These are phyloP conservation scores for Champsocephalus esox DNA, from an alignment of 2,797 vertebrate species.

Conservation along the genomic window DNA sequence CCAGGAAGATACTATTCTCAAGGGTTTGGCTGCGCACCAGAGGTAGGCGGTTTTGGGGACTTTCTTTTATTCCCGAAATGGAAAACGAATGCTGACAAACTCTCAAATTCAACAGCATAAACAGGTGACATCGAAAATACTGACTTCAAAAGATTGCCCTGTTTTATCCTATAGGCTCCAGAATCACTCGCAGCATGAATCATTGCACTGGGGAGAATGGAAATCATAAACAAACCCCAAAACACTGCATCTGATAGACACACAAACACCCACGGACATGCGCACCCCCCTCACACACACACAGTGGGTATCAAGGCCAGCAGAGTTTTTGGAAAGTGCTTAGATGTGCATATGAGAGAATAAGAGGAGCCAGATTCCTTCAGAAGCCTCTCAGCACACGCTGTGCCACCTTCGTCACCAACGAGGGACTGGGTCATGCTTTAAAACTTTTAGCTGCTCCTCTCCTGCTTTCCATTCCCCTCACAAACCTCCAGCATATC, in stretches of 20 bases:
- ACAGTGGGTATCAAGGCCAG: constrained; percentile 33
- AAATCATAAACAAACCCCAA: constrained; percentile 64
- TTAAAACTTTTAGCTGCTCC: constrained; percentile 68
- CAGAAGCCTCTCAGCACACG: constrained; percentile 58
- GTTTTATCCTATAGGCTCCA: constrained; percentile 60
- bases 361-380: constrained; percentile 66
- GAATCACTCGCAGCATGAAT: constrained; percentile 61
- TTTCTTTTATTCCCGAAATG: constrained; percentile 40
- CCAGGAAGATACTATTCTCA: constrained; percentile 23
- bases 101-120: constrained; percentile 45
- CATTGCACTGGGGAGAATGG: constrained; percentile 44
- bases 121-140: constrained; percentile 62
- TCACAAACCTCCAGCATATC: constrained; percentile 54
- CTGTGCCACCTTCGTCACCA: constrained; percentile 67
- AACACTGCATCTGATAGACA: constrained; percentile 52
- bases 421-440: constrained; percentile 66
- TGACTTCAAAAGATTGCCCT: constrained; percentile 54
- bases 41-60: constrained; percentile 8
- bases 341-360: constrained; percentile 79
- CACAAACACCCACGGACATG: constrained; percentile 16
- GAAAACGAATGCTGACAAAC: constrained; percentile 59
- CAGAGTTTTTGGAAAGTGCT: constrained; percentile 62
- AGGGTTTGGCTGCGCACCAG: constrained; percentile 30
- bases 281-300: constrained; percentile 23
- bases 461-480: constrained; percentile 56